Conservation (phyloP, 2,113 vertebrate genomes). For the Bos javanicus region DNA sequence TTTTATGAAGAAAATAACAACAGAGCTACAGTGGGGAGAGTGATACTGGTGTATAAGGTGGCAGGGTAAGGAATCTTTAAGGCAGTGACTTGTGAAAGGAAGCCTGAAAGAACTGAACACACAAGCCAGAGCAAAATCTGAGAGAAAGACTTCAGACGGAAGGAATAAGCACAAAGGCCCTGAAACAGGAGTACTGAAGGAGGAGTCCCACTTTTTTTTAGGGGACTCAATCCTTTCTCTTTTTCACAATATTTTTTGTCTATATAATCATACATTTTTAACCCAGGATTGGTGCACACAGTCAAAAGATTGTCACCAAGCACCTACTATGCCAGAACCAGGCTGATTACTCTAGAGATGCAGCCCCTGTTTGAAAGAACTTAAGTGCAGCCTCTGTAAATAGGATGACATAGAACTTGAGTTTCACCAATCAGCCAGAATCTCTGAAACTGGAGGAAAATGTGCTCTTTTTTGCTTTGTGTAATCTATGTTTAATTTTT, state of each 20-base stretch:
- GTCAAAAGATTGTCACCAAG: neutral
- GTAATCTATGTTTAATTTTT: constrained; percentile 5
- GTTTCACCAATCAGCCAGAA: neutral
- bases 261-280: neutral
- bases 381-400: neutral
- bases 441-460: neutral
- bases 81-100: neutral
- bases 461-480: neutral
- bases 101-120: neutral
- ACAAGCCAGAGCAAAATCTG: neutral
- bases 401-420: neutral
- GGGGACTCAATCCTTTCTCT: neutral
- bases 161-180: neutral
- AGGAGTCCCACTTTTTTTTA: neutral
- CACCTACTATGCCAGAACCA: neutral
- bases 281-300: neutral
- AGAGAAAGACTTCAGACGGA: neutral
- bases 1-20: neutral
- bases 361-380: neutral
- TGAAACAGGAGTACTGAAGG: neutral
- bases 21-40: neutral
- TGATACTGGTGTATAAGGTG: neutral
- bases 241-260: neutral
- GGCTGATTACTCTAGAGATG: neutral
- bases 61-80: neutral